Evolutionary conservation across 2,888 invertebrate genomes (phyloP), one percentile per base, ranked within the genome.

Genomic region (Nomada ruficornis): DNA sequence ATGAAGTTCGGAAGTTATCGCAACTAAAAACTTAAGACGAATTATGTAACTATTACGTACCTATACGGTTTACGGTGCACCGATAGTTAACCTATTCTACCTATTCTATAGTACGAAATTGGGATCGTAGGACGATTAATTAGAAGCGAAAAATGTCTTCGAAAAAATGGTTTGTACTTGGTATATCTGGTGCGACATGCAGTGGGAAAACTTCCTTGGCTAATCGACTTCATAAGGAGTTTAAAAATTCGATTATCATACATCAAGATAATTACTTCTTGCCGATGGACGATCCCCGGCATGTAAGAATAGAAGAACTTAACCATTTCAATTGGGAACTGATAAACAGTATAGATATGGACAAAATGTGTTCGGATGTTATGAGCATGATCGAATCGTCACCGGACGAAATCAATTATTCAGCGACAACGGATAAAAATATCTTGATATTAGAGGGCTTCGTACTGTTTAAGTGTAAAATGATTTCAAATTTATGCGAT

Each of bases 171-270:
- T 87, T 95, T 55, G 94, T 96, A 70, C 94, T 97, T 78, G 97
- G 97, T 10, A 95, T 98, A 84, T 96, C 97, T 55, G 97, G 98
- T 0, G 96, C 97, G 1, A 98, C 98, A 0, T 97, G 97, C 90
- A 97, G 97, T 26, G 98, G 98, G 0, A 98, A 98, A 94, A 97
- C 97, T 0, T 96, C 97, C 0, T 91, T 97, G 54, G 95, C 97
- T 0, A 95, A 94, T 71, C 94, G 94, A 76, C 91, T 98, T 23
- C 94, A 93, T 7, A 90, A 94, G 0, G 90, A 85, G 44, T 93
- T 95, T 2, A 93, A 94, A 0, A 90, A 92, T 72, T 94, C 94
- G 42, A 86, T 92, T 69, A 83, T 96, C 0, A 94, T 98, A 60
- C 95, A 96, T 80, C 98, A 98, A 93, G 98, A 98, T 93, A 94